Conservation (phyloP, 1,140 invertebrate genomes). For the Bicyclus anynana region DNA sequence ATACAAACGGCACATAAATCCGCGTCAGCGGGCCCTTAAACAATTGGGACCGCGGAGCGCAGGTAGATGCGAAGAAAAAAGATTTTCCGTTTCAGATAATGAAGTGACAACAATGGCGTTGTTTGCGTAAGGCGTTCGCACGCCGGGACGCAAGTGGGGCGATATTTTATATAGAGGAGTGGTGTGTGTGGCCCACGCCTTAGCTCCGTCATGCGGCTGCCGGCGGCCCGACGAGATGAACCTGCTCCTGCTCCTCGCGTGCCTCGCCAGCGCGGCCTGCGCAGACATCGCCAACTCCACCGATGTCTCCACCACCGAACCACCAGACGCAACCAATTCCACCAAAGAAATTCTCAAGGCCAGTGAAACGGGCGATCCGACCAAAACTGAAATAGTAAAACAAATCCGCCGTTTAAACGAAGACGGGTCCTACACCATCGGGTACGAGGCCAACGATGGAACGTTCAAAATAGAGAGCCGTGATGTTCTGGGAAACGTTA, state of each 20-base stretch:
- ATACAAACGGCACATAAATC: too few relatives aligned
- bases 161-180: constrained; percentile 72
- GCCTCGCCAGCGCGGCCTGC: constrained; percentile 74
- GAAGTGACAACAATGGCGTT: constrained; percentile 70
- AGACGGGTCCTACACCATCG: constrained; percentile 91
- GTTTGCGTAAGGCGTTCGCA: constrained; percentile 71
- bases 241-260: constrained; percentile 50
- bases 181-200: constrained; percentile 47
- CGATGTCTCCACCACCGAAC: constrained; percentile 41
- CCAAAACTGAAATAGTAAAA: constrained; percentile 81
- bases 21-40: constrained; percentile 59
- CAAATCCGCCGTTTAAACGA: constrained; percentile 89
- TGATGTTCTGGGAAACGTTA: constrained; percentile 88
- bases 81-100: constrained; percentile 77
- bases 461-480: constrained; percentile 91
- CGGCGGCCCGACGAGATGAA: constrained; percentile 58
- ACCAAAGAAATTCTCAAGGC: constrained; percentile 75
- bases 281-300: constrained; percentile 68
- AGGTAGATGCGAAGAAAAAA: constrained; percentile 61
- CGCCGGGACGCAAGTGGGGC: constrained; percentile 61
- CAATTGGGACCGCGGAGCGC: constrained; percentile 63
- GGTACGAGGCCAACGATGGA: constrained; percentile 90
- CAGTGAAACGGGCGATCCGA: constrained; percentile 77
- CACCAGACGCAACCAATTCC: constrained; percentile 41
- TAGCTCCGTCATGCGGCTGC: constrained; percentile 64